Evolutionary conservation across 1,140 invertebrate genomes (phyloP).

Genomic region (Drosophila busckii): DNA sequence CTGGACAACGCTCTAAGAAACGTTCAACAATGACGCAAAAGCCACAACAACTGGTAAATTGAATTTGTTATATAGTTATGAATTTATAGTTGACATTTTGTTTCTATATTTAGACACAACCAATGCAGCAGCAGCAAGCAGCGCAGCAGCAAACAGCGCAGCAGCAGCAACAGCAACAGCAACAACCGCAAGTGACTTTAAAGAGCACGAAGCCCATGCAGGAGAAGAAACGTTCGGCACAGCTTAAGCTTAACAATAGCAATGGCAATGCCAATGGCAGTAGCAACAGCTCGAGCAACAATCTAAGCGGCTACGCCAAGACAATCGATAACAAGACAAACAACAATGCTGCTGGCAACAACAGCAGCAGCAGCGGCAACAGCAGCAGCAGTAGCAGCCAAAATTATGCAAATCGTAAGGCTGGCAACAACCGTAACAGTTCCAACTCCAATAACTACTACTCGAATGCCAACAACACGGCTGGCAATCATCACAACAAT

Average conservation of each 20-base stretch:
- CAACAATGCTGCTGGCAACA: not conserved
- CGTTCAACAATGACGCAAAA: slow-evolving; percentile 32
- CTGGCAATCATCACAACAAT: slow-evolving; percentile 26
- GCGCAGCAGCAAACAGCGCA: slow-evolving; percentile 2
- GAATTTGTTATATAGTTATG: not conserved
- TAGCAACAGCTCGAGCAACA: slow-evolving; percentile 5
- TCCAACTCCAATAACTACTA: slow-evolving; percentile 4
- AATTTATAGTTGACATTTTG: no score
- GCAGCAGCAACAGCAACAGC: slow-evolving; percentile 12
- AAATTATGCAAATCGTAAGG: slow-evolving; percentile 35
- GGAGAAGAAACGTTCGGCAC: slow-evolving; percentile 46
- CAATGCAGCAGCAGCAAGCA: not conserved
- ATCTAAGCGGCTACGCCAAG: slow-evolving; percentile 16
- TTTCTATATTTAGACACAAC: no score
- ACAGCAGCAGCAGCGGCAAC: slow-evolving; percentile 13
- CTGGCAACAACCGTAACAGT: slow-evolving; percentile 7
- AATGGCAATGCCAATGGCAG: no score
- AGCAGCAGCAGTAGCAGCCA: slow-evolving; percentile 20
- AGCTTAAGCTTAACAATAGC: slow-evolving; percentile 29
- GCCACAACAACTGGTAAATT: slow-evolving; percentile 23
- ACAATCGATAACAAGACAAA: slow-evolving; percentile 16
- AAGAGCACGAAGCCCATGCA: slow-evolving; percentile 25
- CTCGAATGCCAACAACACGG: slow-evolving; percentile 46
- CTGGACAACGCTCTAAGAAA: slow-evolving; percentile 47
- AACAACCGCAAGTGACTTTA: slow-evolving; percentile 6